Percentiles rank a stretch among this genome's conserved stretches.
Conservation (phyloP, 2,888 invertebrate genomes). For the Andrena praecox region DNA sequence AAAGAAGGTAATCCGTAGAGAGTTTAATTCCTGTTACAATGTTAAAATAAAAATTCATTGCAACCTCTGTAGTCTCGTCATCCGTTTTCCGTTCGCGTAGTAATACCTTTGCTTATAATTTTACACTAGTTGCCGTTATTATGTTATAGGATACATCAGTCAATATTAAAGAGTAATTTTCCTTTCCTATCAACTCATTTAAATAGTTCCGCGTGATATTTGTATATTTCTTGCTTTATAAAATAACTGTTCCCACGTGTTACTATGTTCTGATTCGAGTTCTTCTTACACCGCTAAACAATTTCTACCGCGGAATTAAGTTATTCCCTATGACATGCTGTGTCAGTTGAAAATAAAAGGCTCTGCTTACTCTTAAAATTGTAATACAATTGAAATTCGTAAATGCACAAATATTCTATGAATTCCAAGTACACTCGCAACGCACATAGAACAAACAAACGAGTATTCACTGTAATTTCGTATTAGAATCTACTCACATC, state of each 20-base stretch:
- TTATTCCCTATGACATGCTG: not conserved
- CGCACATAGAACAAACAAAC: conserved; percentile 73
- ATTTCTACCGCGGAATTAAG: not conserved
- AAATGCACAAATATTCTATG: conserved; percentile 32
- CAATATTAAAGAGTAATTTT: conserved; percentile 25
- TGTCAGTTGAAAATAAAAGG: not conserved
- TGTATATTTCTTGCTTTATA: conserved; percentile 22
- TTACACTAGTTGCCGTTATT: conserved; percentile 11
- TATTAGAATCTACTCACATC: conserved; percentile 26
- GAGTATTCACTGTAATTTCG: conserved; percentile 58
- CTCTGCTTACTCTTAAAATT: not conserved
- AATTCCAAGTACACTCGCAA: conserved; percentile 57
- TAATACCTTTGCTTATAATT: conserved; percentile 19
- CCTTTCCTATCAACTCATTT: conserved; percentile 9
- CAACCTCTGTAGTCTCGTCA: not conserved
- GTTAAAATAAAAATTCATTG: conserved; percentile 12
- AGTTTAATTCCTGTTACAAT: conserved; percentile 6
- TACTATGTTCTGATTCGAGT: conserved; percentile 7
- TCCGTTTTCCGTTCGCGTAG: conserved; percentile 9
- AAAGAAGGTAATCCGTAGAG: conserved; percentile 7
- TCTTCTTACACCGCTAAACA: not conserved
- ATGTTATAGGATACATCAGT: conserved; percentile 35
- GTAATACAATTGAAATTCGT: conserved; percentile 32
- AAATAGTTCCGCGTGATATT: conserved; percentile 5
- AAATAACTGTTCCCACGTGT: conserved; percentile 39